Conservation (phyloP, 2,797 vertebrate species). For the Enteromius fasciolatus region DNA sequence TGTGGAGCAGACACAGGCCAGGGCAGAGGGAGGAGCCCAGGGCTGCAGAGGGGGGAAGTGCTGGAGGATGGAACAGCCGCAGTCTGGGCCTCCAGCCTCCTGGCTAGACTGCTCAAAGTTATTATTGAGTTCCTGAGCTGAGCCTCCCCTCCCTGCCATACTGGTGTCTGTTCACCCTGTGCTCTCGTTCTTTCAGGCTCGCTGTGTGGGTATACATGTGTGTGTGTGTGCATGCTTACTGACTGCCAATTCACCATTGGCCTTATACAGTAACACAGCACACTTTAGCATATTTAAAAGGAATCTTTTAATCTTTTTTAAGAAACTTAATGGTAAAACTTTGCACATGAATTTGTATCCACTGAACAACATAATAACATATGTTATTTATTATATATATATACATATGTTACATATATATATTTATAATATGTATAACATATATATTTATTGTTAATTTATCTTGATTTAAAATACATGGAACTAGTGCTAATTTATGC, state of each 20-base stretch:
- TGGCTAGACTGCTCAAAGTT: conserved; percentile 98
- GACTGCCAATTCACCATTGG: conserved; percentile 76
- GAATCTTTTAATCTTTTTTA: background rate
- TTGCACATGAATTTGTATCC: no score
- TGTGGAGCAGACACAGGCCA: conserved; percentile 84
- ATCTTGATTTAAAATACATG: background rate
- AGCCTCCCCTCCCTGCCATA: conserved; percentile 82
- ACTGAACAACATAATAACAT: no score
- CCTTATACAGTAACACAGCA: conserved; percentile 83
- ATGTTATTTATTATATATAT: no score
- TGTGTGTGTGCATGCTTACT: conserved; percentile 1
- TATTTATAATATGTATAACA: no score
- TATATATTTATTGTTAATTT: no score
- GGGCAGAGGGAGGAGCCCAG: conserved; percentile 66
- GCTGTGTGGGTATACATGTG: background rate
- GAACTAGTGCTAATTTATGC: background rate
- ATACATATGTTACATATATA: no score
- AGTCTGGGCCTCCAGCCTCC: conserved; percentile 94
- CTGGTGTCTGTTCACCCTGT: conserved; percentile 68
- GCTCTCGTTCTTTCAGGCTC: conserved; percentile 64
- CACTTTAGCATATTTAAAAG: conserved; percentile 56
- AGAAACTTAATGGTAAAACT: background rate
- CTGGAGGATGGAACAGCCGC: conserved; percentile 86
- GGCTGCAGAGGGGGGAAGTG: conserved; percentile 75
- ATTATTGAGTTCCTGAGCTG: conserved; percentile 92